phyloP scores from a whole-genome alignment of 2,797 vertebrate genomes.

The Dromococcyx pavoninus region DNA sequence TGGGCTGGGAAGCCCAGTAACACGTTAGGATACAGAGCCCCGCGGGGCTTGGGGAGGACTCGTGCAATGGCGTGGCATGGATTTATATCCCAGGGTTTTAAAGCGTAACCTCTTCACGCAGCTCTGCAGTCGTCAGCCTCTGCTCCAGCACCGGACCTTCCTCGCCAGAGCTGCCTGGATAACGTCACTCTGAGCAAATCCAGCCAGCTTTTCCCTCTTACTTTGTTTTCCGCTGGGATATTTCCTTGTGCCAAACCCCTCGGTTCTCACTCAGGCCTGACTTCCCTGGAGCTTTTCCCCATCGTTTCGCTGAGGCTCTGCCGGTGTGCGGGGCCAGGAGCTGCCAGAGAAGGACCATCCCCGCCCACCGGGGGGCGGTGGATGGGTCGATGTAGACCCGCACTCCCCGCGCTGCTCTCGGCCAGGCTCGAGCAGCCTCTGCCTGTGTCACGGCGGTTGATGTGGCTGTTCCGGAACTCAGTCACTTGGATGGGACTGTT shows the following conservation, averaged over 20 bases:
- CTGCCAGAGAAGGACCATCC: fast-evolving
- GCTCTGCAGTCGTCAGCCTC: not conserved
- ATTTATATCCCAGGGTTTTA: not conserved
- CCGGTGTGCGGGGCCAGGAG: fast-evolving
- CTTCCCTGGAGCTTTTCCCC: not conserved
- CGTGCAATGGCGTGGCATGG: not conserved
- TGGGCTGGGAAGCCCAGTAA: not conserved
- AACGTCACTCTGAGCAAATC: not conserved
- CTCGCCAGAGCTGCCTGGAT: fast-evolving
- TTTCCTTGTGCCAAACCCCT: not conserved
- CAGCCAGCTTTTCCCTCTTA: not conserved
- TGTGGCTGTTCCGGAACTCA: not conserved
- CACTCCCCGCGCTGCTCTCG: not conserved
- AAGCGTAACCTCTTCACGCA: not conserved
- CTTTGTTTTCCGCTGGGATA: not conserved
- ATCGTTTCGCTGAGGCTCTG: not conserved
- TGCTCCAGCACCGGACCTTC: fast-evolving
- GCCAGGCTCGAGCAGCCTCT: not conserved
- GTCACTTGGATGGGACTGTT: not conserved
- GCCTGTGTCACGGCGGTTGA: not conserved
- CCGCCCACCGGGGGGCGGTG: fast-evolving
- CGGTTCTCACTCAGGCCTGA: not conserved
- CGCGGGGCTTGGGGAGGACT: fast-evolving
- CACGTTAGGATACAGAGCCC: not conserved
- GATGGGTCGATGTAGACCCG: fast-evolving